phyloP scores from a whole-genome alignment of 2,888 invertebrate species.

The Globia sparganii region DNA sequence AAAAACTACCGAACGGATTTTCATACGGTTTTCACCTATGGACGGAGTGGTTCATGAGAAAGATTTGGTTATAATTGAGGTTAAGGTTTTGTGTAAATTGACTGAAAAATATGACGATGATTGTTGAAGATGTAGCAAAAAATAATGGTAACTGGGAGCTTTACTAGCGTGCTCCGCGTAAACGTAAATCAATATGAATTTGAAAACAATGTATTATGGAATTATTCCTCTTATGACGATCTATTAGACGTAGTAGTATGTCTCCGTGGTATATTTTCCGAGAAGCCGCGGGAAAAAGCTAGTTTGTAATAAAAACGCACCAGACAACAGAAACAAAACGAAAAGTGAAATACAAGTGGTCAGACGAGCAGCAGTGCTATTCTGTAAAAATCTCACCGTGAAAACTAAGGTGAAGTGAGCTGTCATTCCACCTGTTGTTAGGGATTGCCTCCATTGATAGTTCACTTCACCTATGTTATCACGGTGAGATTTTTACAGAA shows the following conservation, averaged over 20 bases:
- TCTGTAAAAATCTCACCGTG: too few relatives aligned
- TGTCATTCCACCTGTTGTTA: too few relatives aligned
- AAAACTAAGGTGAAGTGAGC: too few relatives aligned
- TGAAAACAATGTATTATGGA: neutral
- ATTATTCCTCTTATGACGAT: neutral
- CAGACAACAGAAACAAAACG: slow-evolving; percentile 2
- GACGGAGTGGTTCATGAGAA: neutral
- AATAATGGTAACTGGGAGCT: neutral
- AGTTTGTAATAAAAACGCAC: slow-evolving; percentile 16
- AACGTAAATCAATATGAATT: neutral
- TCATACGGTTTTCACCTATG: neutral
- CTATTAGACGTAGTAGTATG: too few relatives aligned
- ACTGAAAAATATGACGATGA: neutral
- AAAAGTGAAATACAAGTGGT: slow-evolving; percentile 4
- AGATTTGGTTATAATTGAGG: neutral
- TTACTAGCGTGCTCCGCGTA: neutral
- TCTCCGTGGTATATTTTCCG: neutral
- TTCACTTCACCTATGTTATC: too few relatives aligned
- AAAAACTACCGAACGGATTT: neutral
- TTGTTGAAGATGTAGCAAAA: neutral
- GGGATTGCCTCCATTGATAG: too few relatives aligned
- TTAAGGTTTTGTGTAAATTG: neutral
- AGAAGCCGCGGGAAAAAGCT: neutral
- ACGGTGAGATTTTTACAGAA: too few relatives aligned
- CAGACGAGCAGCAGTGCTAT: neutral